These are phyloP conservation scores for Gymnobelideus leadbeateri DNA, from an alignment of 2,113 vertebrate species.

Conservation along the genomic window DNA sequence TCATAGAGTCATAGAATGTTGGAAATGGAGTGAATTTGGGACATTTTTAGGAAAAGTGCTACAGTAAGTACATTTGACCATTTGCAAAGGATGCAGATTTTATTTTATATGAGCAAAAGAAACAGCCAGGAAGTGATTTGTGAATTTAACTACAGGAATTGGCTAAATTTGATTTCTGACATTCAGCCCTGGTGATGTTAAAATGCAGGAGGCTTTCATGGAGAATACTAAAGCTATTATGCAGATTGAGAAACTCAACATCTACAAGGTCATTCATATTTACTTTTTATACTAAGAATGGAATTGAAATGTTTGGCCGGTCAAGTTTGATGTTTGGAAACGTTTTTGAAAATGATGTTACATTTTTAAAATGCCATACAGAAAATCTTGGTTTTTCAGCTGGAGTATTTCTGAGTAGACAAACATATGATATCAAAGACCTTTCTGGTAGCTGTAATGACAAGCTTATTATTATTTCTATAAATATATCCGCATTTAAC, in stretches of 20 bases:
- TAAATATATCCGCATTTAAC: background rate
- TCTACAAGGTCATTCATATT: constrained; percentile 33
- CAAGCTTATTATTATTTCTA: constrained; percentile 32
- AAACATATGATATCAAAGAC: background rate
- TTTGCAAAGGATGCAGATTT: background rate
- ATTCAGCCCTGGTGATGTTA: background rate
- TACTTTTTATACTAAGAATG: constrained; percentile 48
- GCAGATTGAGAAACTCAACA: constrained; percentile 32
- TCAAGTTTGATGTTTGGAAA: constrained; percentile 59
- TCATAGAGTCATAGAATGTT: background rate
- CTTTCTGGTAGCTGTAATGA: constrained; percentile 1
- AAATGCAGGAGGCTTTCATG: background rate
- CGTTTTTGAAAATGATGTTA: constrained; percentile 56
- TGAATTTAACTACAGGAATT: background rate
- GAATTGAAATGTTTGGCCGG: constrained; percentile 51
- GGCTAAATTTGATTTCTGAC: constrained; percentile 23
- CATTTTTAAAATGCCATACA: constrained; percentile 31
- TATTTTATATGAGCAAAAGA: constrained; percentile 14
- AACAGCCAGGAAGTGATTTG: constrained; percentile 1
- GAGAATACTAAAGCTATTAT: background rate
- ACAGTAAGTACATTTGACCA: background rate
- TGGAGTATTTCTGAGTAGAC: constrained; percentile 47
- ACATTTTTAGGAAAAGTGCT: constrained; percentile 40
- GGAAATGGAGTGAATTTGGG: background rate
- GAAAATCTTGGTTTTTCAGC: background rate